Evolutionary conservation across 2,113 vertebrate species (phyloP).

Genomic region (Pseudonaja textilis): DNA sequence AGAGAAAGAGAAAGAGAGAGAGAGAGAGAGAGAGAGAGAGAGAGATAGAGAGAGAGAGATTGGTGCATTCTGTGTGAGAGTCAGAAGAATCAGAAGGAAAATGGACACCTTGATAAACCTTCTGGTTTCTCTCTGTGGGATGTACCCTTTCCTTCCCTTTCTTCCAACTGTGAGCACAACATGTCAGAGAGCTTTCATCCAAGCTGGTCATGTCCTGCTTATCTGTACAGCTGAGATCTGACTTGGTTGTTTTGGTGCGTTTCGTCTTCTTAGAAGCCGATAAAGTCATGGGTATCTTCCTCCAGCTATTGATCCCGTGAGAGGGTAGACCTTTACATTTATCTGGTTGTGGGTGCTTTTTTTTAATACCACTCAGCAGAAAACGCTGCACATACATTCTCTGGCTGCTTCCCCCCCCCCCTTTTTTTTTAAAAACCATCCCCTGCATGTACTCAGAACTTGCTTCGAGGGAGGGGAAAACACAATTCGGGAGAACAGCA

Average conservation of each 20-base stretch:
- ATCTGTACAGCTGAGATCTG: background rate
- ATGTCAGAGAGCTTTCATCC: background rate
- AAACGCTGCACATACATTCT: constrained; percentile 29
- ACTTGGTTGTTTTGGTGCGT: background rate
- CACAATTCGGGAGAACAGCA: background rate
- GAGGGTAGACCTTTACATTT: constrained; percentile 29
- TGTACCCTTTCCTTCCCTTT: background rate
- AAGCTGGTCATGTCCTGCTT: background rate
- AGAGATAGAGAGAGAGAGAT: background rate
- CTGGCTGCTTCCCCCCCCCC: background rate
- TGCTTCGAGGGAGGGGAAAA: background rate
- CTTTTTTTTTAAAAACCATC: constrained; percentile 62
- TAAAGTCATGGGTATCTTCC: constrained; percentile 13
- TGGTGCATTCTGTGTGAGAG: background rate
- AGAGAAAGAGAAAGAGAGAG: background rate
- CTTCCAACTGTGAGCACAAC: background rate
- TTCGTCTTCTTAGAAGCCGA: background rate
- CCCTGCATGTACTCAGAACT: constrained; percentile 60
- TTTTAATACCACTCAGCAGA: constrained; percentile 60
- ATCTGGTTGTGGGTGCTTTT: constrained; percentile 56
- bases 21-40: background rate
- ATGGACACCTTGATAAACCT: background rate
- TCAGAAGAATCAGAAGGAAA: background rate
- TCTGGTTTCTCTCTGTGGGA: background rate
- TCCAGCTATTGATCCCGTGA: constrained; percentile 62